These are phyloP conservation scores for Melangyna quadrimaculata DNA, from an alignment of 2,888 invertebrate genomes.

Conservation along the genomic window DNA sequence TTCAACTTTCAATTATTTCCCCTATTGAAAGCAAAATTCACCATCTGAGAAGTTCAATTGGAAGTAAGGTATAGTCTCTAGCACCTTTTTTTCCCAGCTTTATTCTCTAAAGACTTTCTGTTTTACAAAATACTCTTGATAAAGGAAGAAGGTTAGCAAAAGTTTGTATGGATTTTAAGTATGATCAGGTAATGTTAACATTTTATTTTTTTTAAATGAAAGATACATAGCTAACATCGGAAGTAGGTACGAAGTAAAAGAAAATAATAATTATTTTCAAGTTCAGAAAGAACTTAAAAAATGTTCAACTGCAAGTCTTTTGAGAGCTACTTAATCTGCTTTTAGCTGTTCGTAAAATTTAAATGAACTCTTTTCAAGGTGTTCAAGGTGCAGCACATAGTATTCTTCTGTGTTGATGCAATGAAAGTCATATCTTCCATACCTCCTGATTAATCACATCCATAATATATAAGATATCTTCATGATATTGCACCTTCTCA, in stretches of 20 bases:
- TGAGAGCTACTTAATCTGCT: not conserved
- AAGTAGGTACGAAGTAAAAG: not conserved
- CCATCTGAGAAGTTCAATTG: not conserved
- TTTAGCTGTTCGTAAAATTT: conserved; percentile 14
- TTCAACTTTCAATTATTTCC: not conserved
- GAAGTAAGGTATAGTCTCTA: no score
- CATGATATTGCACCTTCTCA: conserved; percentile 36
- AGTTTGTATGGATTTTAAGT: no score
- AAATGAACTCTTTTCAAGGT: not conserved
- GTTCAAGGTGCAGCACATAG: no score
- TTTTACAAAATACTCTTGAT: no score
- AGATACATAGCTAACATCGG: no score
- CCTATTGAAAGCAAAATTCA: not conserved
- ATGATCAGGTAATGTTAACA: no score
- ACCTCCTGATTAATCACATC: conserved; percentile 38
- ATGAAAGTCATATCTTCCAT: not conserved
- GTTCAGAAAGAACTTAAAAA: not conserved
- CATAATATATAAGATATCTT: conserved; percentile 23
- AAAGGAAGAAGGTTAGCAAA: no score
- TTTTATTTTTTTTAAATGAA: no score
- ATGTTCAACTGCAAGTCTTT: not conserved
- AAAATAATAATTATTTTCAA: not conserved
- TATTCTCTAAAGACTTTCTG: no score
- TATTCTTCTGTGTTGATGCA: not conserved
- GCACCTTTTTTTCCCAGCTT: no score